These are phyloP conservation scores for Synergus laeviventris DNA, from an alignment of 2,888 invertebrate species.

Conservation along the genomic window DNA sequence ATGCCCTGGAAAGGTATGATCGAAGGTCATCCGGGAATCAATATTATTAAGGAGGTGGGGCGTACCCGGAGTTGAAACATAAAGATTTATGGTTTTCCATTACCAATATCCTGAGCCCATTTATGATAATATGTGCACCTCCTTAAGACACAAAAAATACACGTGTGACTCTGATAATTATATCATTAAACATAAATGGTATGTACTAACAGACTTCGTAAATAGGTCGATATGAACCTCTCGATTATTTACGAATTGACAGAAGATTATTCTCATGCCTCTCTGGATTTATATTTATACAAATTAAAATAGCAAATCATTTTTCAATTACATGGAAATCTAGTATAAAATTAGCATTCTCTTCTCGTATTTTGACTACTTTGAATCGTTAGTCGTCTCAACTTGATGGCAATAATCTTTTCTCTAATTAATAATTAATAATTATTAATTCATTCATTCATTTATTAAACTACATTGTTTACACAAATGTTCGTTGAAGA, in stretches of 20 bases:
- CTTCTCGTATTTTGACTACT: too few relatives aligned
- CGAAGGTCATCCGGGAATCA: constrained; percentile 36
- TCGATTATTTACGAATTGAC: neutral
- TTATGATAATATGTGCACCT: constrained; percentile 30
- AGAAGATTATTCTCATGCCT: neutral
- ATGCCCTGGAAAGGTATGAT: constrained; percentile 38
- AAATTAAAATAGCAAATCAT: too few relatives aligned
- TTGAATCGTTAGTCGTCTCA: too few relatives aligned
- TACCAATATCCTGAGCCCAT: constrained; percentile 18
- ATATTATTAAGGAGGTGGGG: constrained; percentile 36
- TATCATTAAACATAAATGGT: constrained; percentile 35
- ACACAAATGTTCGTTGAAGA: neutral
- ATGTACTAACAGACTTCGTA: constrained; percentile 3
- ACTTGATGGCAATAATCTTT: too few relatives aligned
- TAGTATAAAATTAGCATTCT: too few relatives aligned
- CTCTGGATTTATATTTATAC: neutral
- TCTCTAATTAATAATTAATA: too few relatives aligned
- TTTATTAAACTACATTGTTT: neutral
- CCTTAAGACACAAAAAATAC: constrained; percentile 36
- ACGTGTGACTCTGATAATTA: constrained; percentile 36
- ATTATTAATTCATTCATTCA: too few relatives aligned
- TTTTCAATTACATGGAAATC: too few relatives aligned
- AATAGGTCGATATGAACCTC: constrained; percentile 9
- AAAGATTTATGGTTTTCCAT: constrained; percentile 38
- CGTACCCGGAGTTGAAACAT: constrained; percentile 33